Base-by-base conservation (phyloP, 2,113 vertebrate genomes). In the Brachyistius frenatus region DNA sequence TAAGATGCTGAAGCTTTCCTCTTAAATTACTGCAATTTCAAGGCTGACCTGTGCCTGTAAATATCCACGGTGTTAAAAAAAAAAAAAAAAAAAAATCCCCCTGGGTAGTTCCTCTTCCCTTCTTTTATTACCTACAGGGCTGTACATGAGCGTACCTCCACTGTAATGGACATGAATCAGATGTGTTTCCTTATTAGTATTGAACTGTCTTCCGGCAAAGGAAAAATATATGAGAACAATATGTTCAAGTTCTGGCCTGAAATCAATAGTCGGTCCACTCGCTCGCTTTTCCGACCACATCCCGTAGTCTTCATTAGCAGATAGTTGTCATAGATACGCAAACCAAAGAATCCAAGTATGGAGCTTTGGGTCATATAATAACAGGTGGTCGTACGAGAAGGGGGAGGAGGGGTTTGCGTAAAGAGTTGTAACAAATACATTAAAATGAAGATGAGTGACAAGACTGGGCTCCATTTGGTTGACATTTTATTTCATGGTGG, bases 401-500 rank as follows among this genome's bases (percentile, higher is more conserved):
- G 41, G 41, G 11, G 39, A 8, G 39, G 39, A 41, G 9, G 4
- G 41, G 13, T 13, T 13, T 30, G 7, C 3, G 23, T 53, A 10
- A 30, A 30, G n/a, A 23, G 16, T 1, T 23, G 35, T 9, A 55
- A 31, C 30, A 2, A 16, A 52, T n/a, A 57, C 3, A 10, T 49
- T 6, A 54, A 65, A 89, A 85, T 66, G n/a, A 84, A 90, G 73
- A 84, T 60, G 46, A 50, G 76, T 3, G 66, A 78, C 71, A 76
- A 78, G 74, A 76, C 78, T 10, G 37, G 77, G 65, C 79, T 94
- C 81, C 73, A 76, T 92, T 93, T 93, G 91, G 95, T 91, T 94
- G 95, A 95, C 94, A 94, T 94, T 99, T 99, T 98, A 98, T 97
- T 99, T 97, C 93, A 95, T 90, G 96, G 96, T 96, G 96, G 96